These are phyloP conservation scores for Dorcus parallelipipedus DNA, from an alignment of 2,888 invertebrate genomes.

Conservation along the genomic window DNA sequence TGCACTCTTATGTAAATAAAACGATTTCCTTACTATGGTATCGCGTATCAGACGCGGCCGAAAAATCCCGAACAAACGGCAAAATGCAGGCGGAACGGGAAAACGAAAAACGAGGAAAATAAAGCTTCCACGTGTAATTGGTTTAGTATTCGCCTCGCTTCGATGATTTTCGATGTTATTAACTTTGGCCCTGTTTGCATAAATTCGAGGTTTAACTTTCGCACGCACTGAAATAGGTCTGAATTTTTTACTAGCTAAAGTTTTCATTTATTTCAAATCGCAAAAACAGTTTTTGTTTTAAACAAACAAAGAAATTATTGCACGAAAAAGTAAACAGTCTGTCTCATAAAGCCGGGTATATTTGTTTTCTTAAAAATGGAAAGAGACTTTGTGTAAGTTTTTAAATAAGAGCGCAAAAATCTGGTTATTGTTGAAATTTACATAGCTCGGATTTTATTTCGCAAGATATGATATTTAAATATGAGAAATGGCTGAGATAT, in stretches of 20 bases:
- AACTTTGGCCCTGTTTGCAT: no score
- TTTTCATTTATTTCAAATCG: no score
- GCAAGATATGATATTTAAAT: constrained; percentile 33
- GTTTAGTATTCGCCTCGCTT: no score
- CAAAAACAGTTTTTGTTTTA: no score
- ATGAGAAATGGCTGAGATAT: constrained; percentile 28
- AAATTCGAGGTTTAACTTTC: no score
- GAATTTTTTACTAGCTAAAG: no score
- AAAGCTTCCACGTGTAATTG: no score
- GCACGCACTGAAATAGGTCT: no score
- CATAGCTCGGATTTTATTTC: constrained; percentile 6
- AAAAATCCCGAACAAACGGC: no score
- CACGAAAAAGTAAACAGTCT: neutral
- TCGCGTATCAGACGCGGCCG: constrained; percentile 21
- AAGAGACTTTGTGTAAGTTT: neutral
- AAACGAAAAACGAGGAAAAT: neutral
- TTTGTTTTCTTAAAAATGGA: neutral
- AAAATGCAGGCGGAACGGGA: neutral
- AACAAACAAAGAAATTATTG: no score
- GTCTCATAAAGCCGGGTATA: neutral
- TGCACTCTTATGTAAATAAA: constrained; percentile 41
- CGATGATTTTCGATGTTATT: no score
- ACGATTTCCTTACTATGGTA: constrained; percentile 43
- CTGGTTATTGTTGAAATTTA: constrained; percentile 6
- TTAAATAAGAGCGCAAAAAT: constrained; percentile 8